phyloP scores from a whole-genome alignment of 2,888 invertebrate genomes.

The Eristalinus sepulchralis region DNA sequence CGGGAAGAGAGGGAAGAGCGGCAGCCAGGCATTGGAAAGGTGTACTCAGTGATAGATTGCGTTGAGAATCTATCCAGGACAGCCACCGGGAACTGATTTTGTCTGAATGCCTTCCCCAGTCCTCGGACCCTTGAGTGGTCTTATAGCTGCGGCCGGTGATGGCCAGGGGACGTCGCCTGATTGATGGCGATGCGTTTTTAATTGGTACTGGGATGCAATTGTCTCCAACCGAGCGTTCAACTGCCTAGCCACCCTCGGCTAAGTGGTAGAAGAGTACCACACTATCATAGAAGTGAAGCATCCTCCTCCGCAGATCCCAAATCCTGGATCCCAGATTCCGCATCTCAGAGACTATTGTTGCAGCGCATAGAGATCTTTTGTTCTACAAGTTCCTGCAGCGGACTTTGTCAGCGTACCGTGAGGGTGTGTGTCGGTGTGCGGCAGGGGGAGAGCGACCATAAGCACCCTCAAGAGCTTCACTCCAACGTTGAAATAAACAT shows the following conservation, averaged over 20 bases:
- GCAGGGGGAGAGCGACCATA: slow-evolving; percentile 36
- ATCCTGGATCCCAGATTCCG: slow-evolving; percentile 11
- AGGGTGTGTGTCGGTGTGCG: slow-evolving; percentile 9
- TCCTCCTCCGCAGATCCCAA: slow-evolving; percentile 38
- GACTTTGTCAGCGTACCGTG: slow-evolving; percentile 46
- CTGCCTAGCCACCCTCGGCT: neutral
- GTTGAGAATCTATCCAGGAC: slow-evolving; percentile 57
- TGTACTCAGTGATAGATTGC: slow-evolving; percentile 61
- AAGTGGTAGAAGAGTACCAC: slow-evolving; percentile 39
- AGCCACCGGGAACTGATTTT: slow-evolving; percentile 56
- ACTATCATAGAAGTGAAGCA: slow-evolving; percentile 65
- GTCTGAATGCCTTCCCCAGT: slow-evolving; percentile 14
- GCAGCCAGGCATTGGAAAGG: slow-evolving; percentile 9
- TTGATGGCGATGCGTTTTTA: slow-evolving; percentile 39
- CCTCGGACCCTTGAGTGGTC: neutral
- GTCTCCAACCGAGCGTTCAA: slow-evolving; percentile 13
- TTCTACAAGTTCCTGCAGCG: slow-evolving; percentile 52
- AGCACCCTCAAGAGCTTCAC: slow-evolving; percentile 60
- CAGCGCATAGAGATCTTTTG: slow-evolving; percentile 51
- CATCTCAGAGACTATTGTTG: slow-evolving; percentile 49
- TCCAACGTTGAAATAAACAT: slow-evolving; percentile 67
- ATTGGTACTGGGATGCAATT: slow-evolving; percentile 31
- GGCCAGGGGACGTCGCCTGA: slow-evolving; percentile 47
- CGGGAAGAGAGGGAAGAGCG: neutral
- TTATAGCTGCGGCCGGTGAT: slow-evolving; percentile 1